phyloP scores from a whole-genome alignment of 2,888 invertebrate genomes.

The Sinopyrophorus schimmeli region DNA sequence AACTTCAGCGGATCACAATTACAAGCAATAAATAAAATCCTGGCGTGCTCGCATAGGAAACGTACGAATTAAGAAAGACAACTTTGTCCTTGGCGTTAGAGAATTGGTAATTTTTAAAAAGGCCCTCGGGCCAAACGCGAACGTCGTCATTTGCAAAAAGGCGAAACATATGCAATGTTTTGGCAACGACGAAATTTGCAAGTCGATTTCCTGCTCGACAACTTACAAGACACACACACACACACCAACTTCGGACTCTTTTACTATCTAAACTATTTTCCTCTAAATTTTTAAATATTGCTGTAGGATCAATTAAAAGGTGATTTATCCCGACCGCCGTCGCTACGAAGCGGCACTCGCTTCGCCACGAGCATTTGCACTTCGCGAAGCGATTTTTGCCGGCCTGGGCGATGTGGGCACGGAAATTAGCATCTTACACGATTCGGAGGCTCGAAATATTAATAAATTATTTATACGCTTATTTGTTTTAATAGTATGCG shows the following conservation, averaged over 20 bases:
- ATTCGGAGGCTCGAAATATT: no score
- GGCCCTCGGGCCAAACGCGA: constrained; percentile 13
- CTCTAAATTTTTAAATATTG: constrained; percentile 37
- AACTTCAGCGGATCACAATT: no score
- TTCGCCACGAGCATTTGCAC: no score
- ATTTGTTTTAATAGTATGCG: no score
- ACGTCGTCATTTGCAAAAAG: constrained; percentile 51
- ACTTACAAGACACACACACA: constrained; percentile 29
- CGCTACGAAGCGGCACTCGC: no score
- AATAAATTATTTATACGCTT: no score
- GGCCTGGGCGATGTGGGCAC: no score
- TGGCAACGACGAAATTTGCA: constrained; percentile 21
- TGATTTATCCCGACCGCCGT: constrained; percentile 28
- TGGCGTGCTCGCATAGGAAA: constrained; percentile 11
- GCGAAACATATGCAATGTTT: constrained; percentile 48
- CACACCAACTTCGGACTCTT: constrained; percentile 30
- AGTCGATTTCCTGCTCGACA: constrained; percentile 33
- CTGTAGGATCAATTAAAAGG: constrained; percentile 38
- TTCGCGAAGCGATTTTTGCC: no score
- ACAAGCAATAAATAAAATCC: constrained; percentile 9
- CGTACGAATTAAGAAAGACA: constrained; percentile 21
- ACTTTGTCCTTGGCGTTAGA: constrained; percentile 25
- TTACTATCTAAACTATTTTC: constrained; percentile 37
- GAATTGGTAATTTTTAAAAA: constrained; percentile 20
- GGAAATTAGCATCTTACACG: no score